phyloP scores from a whole-genome alignment of 2,888 invertebrate genomes.

The Drosophila nigricruria region DNA sequence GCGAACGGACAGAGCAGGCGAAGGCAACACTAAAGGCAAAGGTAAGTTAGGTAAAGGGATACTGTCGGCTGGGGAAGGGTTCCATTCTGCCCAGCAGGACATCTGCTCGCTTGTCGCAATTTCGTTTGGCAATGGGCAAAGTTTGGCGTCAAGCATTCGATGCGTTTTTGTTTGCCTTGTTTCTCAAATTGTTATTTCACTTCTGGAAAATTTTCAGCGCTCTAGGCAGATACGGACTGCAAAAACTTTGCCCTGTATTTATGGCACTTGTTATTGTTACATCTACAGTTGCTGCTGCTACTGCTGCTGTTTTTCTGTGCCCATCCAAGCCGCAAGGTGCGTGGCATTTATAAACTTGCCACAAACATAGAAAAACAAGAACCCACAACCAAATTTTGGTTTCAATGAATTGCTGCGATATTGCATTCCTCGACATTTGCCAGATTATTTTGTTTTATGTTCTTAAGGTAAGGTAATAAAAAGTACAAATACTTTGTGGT shows the following conservation, averaged over 20 bases:
- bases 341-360: constrained; percentile 58
- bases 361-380: constrained; percentile 2
- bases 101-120: constrained; percentile 62
- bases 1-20: constrained; percentile 15
- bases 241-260: constrained; percentile 65
- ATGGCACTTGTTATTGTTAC: constrained; percentile 66
- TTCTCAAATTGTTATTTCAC: constrained; percentile 77
- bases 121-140: constrained; percentile 64
- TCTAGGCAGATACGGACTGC: constrained; percentile 62
- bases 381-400: constrained; percentile 7
- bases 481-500: constrained; percentile 1
- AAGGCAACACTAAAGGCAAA: background rate
- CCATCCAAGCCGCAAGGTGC: constrained; percentile 43
- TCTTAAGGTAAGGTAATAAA: constrained; percentile 10
- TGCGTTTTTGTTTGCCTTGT: constrained; percentile 57
- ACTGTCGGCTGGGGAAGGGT: background rate
- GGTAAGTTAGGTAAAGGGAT: background rate
- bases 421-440: constrained; percentile 37
- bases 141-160: constrained; percentile 65
- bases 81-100: constrained; percentile 46
- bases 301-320: constrained; percentile 1
- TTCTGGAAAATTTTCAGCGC: constrained; percentile 64
- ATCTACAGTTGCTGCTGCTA: constrained; percentile 4
- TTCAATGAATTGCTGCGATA: constrained; percentile 16
- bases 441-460: constrained; percentile 52